Conservation (phyloP, 1,140 invertebrate genomes). For the Danaus melanippus region DNA sequence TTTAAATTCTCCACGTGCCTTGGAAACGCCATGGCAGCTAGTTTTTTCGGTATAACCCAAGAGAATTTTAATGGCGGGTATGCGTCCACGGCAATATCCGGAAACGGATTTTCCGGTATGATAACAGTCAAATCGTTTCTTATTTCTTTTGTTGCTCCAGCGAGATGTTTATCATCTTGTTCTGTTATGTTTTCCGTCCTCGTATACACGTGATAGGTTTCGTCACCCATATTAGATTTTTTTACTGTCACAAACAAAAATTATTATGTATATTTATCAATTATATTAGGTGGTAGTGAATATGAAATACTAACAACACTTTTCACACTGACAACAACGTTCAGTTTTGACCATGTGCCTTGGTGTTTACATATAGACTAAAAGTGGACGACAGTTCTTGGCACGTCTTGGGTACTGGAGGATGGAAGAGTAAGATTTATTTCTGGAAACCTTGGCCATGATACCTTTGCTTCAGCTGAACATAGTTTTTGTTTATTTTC, state of each 20-base stretch:
- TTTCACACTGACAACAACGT: slow-evolving; percentile 25
- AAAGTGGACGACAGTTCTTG: slow-evolving; percentile 43
- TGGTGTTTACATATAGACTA: slow-evolving; percentile 46
- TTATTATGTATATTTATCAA: slow-evolving; percentile 7
- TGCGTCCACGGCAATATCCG: slow-evolving; percentile 64
- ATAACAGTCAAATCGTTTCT: slow-evolving; percentile 56
- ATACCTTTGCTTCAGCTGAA: slow-evolving; percentile 25
- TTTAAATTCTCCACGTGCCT: slow-evolving; percentile 65
- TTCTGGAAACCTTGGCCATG: slow-evolving; percentile 57
- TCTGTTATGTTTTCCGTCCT: slow-evolving; percentile 61
- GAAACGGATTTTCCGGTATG: slow-evolving; percentile 65
- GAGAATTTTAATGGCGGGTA: slow-evolving; percentile 76
- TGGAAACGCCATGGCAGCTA: slow-evolving; percentile 76
- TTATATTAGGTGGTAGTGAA: slow-evolving; percentile 9
- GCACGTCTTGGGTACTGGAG: slow-evolving; percentile 46
- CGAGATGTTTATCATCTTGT: slow-evolving; percentile 55
- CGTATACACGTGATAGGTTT: slow-evolving; percentile 46
- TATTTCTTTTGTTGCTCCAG: slow-evolving; percentile 56
- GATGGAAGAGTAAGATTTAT: slow-evolving; percentile 63
- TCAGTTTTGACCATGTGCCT: slow-evolving; percentile 33
- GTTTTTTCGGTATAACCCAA: slow-evolving; percentile 73
- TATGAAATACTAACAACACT: slow-evolving; percentile 32
- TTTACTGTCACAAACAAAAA: slow-evolving; percentile 31
- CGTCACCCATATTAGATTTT: slow-evolving; percentile 42
- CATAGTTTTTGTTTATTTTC: slow-evolving; percentile 11